Evolutionary conservation across 2,797 vertebrate genomes (phyloP).

Genomic region (Alfaro cultratus): DNA sequence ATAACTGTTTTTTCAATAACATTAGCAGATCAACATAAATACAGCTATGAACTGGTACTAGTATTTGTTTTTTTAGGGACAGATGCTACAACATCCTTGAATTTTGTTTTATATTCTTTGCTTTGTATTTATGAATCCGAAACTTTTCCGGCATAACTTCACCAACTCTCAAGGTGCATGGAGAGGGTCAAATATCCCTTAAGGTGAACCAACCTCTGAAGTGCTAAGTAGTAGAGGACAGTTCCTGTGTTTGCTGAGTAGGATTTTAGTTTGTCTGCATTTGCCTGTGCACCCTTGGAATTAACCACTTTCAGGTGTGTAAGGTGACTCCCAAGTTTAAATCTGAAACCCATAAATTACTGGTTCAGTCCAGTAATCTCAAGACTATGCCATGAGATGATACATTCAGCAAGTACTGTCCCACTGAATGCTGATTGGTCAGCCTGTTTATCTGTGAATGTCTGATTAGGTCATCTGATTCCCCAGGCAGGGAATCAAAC

Average conservation of each 20-base stretch:
- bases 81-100: slow-evolving; percentile 66
- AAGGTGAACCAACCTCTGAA: background rate
- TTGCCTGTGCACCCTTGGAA: background rate
- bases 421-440: background rate
- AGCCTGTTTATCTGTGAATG: background rate
- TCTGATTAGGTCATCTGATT: background rate
- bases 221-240: background rate
- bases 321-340: background rate
- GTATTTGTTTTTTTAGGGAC: slow-evolving; percentile 71
- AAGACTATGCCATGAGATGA: no score
- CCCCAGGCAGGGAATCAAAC: no score
- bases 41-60: slow-evolving; percentile 57
- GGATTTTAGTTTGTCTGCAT: background rate
- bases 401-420: background rate
- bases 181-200: background rate
- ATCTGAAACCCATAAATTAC: background rate
- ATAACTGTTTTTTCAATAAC: slow-evolving; percentile 62
- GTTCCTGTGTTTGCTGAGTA: background rate
- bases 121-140: background rate
- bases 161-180: background rate
- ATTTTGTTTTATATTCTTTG: background rate
- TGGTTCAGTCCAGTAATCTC: background rate
- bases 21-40: slow-evolving; percentile 61
- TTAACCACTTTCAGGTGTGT: background rate
- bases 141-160: slow-evolving; percentile 31